Percentiles rank a stretch among this genome's conserved stretches.
Conservation (phyloP, 2,797 vertebrate species). For the Sarcoramphus papa region DNA sequence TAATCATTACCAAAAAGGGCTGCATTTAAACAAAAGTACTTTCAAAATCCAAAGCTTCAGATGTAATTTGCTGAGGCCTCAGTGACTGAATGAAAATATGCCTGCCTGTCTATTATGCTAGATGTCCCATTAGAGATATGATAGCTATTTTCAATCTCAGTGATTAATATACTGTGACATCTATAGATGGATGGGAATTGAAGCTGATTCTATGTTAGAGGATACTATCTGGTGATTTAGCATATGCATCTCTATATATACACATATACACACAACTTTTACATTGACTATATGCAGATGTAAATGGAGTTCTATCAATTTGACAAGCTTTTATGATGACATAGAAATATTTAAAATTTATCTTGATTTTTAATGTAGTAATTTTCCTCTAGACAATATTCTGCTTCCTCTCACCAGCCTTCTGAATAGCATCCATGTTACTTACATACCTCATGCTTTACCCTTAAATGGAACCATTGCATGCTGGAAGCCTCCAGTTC, state of each 20-base stretch:
- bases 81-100: neutral
- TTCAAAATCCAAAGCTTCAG: slow-evolving; percentile 14
- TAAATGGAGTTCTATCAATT: neutral
- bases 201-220: neutral
- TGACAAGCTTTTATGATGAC: neutral
- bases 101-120: neutral
- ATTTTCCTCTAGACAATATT: neutral
- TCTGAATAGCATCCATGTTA: neutral
- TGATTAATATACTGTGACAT: slow-evolving; percentile 33
- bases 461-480: neutral
- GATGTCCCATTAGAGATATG: neutral
- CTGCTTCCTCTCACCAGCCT: neutral
- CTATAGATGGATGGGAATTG: neutral
- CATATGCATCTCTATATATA: neutral
- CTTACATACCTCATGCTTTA: neutral
- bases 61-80: slow-evolving; percentile 6
- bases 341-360: neutral
- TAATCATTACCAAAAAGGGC: slow-evolving; percentile 14
- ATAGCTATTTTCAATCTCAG: slow-evolving; percentile 12
- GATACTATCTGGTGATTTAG: neutral
- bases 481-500: neutral
- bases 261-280: neutral
- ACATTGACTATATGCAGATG: neutral
- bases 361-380: neutral
- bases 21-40: slow-evolving; percentile 22